Percentiles rank a stretch among this genome's conserved stretches.
Conservation (phyloP, 2,888 invertebrate genomes). For the Drosophila testacea region DNA sequence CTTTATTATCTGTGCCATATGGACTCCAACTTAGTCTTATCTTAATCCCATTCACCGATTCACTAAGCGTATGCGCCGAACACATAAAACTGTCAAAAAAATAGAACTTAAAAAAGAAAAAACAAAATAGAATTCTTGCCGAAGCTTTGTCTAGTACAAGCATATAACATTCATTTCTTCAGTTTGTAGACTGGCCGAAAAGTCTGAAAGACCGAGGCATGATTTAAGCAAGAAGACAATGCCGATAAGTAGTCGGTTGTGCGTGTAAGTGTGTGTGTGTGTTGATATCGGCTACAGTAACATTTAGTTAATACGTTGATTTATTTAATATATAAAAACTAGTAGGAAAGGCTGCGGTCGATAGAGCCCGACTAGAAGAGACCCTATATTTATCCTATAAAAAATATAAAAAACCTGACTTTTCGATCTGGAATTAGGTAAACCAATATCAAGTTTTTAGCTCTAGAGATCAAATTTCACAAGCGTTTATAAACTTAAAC, state of each 20-base stretch:
- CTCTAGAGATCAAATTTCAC: too few species aligned
- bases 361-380: too few species aligned
- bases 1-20: constrained; percentile 69
- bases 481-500: too few species aligned
- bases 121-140: constrained; percentile 40
- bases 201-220: constrained; percentile 18
- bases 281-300: constrained; percentile 51
- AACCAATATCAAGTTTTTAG: too few species aligned
- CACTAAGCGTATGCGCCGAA: constrained; percentile 72
- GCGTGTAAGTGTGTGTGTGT: constrained; percentile 30
- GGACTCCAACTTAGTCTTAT: constrained; percentile 70
- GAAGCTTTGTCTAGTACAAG: constrained; percentile 49
- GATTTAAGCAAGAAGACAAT: constrained; percentile 73
- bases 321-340: constrained; percentile 72
- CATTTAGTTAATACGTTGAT: constrained; percentile 66
- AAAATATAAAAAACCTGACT: too few species aligned
- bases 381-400: too few species aligned
- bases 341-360: too few species aligned
- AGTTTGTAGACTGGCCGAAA: constrained; percentile 5
- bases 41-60: constrained; percentile 79
- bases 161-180: constrained; percentile 33
- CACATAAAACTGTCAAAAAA: constrained; percentile 80
- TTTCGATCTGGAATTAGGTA: too few species aligned
- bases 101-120: background rate
- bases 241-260: constrained; percentile 54